Conservation (phyloP, 2,888 invertebrate species). For the Zaprionus obscuricornis region DNA sequence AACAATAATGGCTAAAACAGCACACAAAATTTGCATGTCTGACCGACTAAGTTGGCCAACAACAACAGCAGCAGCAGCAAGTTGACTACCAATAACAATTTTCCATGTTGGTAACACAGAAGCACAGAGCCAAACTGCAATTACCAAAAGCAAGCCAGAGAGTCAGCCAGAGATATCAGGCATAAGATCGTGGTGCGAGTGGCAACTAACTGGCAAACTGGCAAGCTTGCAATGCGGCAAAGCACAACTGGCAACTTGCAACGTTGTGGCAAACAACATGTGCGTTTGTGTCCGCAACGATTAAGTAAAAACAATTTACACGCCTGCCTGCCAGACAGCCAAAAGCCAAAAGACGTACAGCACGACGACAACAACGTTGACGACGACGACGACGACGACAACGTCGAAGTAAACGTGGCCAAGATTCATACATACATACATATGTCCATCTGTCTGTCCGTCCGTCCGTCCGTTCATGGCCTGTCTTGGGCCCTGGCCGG, state of each 20-base stretch:
- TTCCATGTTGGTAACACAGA: conserved; percentile 70
- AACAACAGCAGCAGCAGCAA: conserved; percentile 27
- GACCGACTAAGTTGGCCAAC: conserved; percentile 65
- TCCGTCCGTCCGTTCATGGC: conserved; percentile 19
- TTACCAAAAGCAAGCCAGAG: conserved; percentile 69
- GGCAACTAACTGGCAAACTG: conserved; percentile 13
- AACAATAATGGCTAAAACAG: conserved; percentile 12
- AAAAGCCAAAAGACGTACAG: conserved; percentile 17
- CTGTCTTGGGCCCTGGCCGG: conserved; percentile 14
- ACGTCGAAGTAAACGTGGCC: conserved; percentile 29
- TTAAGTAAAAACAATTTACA: conserved; percentile 80
- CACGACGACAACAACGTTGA: conserved; percentile 16
- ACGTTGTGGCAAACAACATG: conserved; percentile 61
- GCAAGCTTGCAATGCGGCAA: conserved; percentile 13
- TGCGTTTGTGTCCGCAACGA: conserved; percentile 75
- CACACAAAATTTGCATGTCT: conserved; percentile 68
- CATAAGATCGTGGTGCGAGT: conserved; percentile 7
- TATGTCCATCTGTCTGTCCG: no score
- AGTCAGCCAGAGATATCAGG: conserved; percentile 53
- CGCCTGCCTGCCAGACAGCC: conserved; percentile 69
- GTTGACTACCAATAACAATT: conserved; percentile 62
- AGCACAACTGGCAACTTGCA: conserved; percentile 8
- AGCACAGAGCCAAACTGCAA: conserved; percentile 64
- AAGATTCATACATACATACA: no score
- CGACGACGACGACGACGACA: conserved; percentile 13